Evolutionary conservation across 2,797 vertebrate genomes (phyloP).

Genomic region (Rhynchotus rufescens): DNA sequence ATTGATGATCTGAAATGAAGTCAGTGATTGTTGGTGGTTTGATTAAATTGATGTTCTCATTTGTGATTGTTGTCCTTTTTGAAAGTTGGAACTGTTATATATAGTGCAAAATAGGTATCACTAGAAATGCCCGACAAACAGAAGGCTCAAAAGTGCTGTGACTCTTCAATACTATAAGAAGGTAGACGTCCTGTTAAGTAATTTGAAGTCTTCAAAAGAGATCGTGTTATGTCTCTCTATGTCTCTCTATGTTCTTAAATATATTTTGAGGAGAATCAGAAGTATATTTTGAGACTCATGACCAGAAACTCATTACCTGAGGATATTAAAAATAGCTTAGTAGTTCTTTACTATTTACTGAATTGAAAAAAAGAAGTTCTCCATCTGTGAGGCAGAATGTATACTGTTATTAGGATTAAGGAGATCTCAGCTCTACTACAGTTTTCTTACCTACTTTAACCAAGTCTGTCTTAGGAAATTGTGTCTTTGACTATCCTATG

Average conservation of each 20-base stretch:
- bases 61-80: background rate
- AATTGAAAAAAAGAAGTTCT: background rate
- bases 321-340: background rate
- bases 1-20: background rate
- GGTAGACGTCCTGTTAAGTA: background rate
- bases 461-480: background rate
- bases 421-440: background rate
- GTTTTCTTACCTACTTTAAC: background rate
- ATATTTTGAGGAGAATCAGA: background rate
- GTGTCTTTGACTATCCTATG: background rate
- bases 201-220: background rate
- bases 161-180: background rate
- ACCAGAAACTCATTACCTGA: background rate
- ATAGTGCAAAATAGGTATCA: background rate
- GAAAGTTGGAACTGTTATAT: background rate
- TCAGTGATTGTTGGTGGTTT: background rate
- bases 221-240: no score
- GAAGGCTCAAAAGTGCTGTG: background rate
- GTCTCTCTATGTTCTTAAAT: background rate
- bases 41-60: background rate
- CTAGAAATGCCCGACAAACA: background rate
- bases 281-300: background rate
- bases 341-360: rapidly evolving
- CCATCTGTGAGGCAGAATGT: background rate
- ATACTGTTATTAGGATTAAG: background rate